Evolutionary conservation across 2,888 invertebrate genomes (phyloP), one percentile per base, ranked within the genome.

Genomic region (Teleiodes luculella): DNA sequence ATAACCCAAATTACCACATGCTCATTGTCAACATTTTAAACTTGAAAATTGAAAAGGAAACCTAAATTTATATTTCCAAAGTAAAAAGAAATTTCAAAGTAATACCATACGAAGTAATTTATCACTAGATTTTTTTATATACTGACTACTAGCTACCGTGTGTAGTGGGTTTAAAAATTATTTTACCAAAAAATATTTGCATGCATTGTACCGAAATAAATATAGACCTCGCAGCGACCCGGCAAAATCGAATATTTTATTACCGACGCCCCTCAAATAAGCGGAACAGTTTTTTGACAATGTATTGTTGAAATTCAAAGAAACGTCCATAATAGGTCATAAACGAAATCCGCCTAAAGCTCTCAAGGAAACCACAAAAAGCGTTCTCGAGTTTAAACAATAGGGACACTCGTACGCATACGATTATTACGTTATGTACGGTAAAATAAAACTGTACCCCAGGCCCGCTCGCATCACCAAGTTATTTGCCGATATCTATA

Each of bases 341-440:
- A 43, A 43, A 43, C 43, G 43, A 28, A 43, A 43, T 43, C 6
- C 24, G 24, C 43, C 24, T 24, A 24, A 24, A 13, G 43, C 13
- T 13, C 43, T 43, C 24, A n/a, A 43, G 43, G 28, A 43, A 13
- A 43, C 13, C 43, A 24, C 28, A 43, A 43, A 43, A 28, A 43
- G 14, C 18, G 3, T 16, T 4, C 45, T 3, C 28, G 24, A 13
- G 13, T 14, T 16, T 24, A 37, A 56, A 53, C 56, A 56, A 56
- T 56, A 48, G 50, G 14, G 37, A 33, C 50, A 53, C 50, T 50
- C 50, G 20, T 37, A 45, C 50, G 56, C 56, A 56, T 56, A 45
- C 13, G n/a, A 46, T 36, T 41, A 48, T 28, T 28, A 11, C 52
- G 48, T 55, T 55, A 52, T 55, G 31, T 14, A 43, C 46, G 46